Evolutionary conservation across 1,140 invertebrate species (phyloP).

Genomic region (Meloidogyne hapla): DNA sequence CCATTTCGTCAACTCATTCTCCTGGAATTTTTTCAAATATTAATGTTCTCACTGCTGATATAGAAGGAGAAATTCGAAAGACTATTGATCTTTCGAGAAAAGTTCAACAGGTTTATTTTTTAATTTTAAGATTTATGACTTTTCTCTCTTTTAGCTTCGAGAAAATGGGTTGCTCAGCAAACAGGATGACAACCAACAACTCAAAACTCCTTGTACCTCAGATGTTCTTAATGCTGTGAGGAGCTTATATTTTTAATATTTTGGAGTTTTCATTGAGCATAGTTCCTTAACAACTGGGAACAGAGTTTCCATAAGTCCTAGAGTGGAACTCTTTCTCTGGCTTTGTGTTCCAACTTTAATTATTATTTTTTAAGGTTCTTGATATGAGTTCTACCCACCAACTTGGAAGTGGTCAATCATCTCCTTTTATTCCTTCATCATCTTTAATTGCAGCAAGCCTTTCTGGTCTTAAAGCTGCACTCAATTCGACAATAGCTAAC

Average conservation of each 20-base stretch:
- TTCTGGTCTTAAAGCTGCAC: constrained; percentile 20
- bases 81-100: constrained; percentile 50
- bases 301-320: too few relatives aligned
- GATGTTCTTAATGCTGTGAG: constrained; percentile 44
- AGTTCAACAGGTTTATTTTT: constrained; percentile 37
- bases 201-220: constrained; percentile 47
- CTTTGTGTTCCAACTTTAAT: too few relatives aligned
- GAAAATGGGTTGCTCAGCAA: constrained; percentile 41
- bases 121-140: neutral
- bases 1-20: constrained; percentile 41
- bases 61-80: constrained; percentile 47
- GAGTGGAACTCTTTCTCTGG: too few relatives aligned
- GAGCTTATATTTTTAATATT: neutral
- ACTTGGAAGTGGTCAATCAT: neutral
- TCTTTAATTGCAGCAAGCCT: constrained; percentile 30
- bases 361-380: constrained; percentile 21
- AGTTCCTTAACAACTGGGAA: too few relatives aligned
- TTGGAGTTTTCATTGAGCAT: too few relatives aligned
- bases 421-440: constrained; percentile 41
- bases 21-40: constrained; percentile 52
- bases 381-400: constrained; percentile 41
- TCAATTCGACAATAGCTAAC: neutral
- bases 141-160: constrained; percentile 36
- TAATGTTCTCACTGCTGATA: constrained; percentile 45
- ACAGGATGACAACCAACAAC: constrained; percentile 44